Evolutionary conservation across 2,113 vertebrate species (phyloP).

Genomic region (Callospermophilus lateralis): DNA sequence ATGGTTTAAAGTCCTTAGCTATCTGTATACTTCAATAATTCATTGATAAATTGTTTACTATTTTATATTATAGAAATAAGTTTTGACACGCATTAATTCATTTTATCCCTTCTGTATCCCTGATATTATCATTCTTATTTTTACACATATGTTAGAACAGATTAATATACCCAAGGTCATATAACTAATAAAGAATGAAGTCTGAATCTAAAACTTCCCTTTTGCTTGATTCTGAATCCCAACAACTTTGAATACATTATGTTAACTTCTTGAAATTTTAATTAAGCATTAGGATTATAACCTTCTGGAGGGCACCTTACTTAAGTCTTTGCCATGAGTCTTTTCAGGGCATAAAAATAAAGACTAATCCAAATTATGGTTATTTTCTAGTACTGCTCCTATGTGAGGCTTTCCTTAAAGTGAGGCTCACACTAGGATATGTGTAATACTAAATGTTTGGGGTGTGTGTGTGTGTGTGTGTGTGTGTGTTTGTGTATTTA

Average conservation of each 20-base stretch:
- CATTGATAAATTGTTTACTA: slow-evolving; percentile 25
- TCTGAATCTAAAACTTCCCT: neutral
- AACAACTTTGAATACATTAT: neutral
- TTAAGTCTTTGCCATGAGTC: neutral
- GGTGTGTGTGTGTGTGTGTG: neutral
- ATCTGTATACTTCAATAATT: neutral
- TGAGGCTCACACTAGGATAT: neutral
- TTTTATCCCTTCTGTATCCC: neutral
- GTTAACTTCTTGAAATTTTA: slow-evolving; percentile 33
- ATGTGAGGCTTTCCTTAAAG: neutral
- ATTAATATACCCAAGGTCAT: slow-evolving; percentile 24
- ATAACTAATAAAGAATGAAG: neutral
- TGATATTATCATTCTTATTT: neutral
- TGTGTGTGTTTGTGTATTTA: neutral
- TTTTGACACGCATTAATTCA: slow-evolving; percentile 51
- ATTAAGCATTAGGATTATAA: neutral
- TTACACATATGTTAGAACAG: neutral
- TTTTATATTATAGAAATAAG: slow-evolving; percentile 57
- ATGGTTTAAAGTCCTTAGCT: slow-evolving; percentile 33
- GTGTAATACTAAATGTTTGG: neutral
- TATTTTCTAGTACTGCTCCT: neutral
- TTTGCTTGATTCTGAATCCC: neutral
- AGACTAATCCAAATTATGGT: neutral
- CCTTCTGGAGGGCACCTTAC: neutral
- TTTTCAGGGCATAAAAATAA: neutral